These are phyloP conservation scores for Musca vetustissima DNA, from an alignment of 1,140 invertebrate genomes.

Conservation along the genomic window DNA sequence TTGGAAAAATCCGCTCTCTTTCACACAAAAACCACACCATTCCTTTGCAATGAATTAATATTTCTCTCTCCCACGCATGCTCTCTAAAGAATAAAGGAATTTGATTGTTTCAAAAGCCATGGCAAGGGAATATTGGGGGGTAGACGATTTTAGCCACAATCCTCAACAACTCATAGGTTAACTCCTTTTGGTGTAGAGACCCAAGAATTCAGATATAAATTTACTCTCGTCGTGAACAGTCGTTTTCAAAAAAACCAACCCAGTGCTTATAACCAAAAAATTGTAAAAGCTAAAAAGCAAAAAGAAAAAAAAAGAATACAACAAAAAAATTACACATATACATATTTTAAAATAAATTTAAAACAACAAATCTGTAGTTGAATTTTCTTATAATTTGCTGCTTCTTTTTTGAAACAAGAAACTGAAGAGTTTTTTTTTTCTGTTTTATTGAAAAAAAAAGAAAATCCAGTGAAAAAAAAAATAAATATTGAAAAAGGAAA, in stretches of 20 bases:
- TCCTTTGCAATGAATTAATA: no score
- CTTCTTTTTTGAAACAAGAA: constrained; percentile 3
- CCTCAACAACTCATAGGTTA: background rate
- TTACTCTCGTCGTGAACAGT: constrained; percentile 6
- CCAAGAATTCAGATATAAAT: background rate
- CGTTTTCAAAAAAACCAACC: no score
- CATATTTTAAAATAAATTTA: background rate
- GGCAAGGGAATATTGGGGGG: no score
- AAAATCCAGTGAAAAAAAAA: background rate
- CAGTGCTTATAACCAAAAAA: no score
- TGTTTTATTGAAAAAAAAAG: background rate
- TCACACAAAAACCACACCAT: no score
- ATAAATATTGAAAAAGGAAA: no score
- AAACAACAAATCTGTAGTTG: background rate
- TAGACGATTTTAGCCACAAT: background rate
- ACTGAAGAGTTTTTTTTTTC: background rate
- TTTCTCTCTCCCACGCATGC: background rate
- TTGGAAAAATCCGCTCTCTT: no score
- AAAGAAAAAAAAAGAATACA: no score
- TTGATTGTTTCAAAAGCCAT: no score
- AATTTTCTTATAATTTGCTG: constrained; percentile 6
- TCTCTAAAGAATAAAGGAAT: background rate
- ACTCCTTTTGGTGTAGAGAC: constrained; percentile 22
- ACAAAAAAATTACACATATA: no score
- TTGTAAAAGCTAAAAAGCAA: no score